Base-by-base conservation (phyloP, 2,888 invertebrate species). In the Rotaria macrura region DNA sequence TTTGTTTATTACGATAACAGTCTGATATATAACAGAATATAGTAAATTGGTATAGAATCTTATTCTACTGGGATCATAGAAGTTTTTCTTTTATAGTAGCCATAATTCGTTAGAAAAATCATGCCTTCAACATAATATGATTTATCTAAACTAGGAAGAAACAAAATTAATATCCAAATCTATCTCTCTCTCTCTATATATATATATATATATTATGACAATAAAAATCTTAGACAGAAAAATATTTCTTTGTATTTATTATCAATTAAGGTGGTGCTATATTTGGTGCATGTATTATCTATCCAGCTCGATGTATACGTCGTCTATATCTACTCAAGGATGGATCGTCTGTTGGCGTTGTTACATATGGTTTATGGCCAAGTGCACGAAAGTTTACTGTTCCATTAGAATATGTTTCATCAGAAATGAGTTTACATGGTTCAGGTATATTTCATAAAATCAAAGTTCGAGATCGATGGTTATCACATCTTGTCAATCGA, bases 261-360 rank as follows among this genome's bases (percentile, higher is more conserved):
- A 29, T 57, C 29, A 57, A 43, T 79, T 25, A 43, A 79, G 79
- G 79, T 14, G 40, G 25, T n/a, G 79, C 79, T 43, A 79, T 79
- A 43, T 43, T 79, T 40, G 43, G 12, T 79, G 79, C 79, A 25
- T 79, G 43, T 43, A 25, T 79, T 12, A n/a, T 79, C 40, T 79
- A 79, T 79, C 79, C 79, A 25, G 79, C 79, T 43, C 43, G 79
- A 43, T 79, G 43, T 79, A n/a, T 79, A 43, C 79, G 79, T n/a
- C 40, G 43, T 12, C 43, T 79, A n/a, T 79, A 79, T 79, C n/a
- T 79, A 43, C 43, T 79, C 25, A 79, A 79, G 43, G 79, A 79
- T 79, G 79, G 79, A 2, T 43, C 40, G 12, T 43, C 43, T 25
- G 14, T 43, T 43, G 79, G 79, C 3, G 12, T 79, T 79, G 43